Evolutionary conservation across 2,797 vertebrate genomes (phyloP), one percentile per base, ranked within the genome.

Genomic region (Fistularia tabacaria): DNA sequence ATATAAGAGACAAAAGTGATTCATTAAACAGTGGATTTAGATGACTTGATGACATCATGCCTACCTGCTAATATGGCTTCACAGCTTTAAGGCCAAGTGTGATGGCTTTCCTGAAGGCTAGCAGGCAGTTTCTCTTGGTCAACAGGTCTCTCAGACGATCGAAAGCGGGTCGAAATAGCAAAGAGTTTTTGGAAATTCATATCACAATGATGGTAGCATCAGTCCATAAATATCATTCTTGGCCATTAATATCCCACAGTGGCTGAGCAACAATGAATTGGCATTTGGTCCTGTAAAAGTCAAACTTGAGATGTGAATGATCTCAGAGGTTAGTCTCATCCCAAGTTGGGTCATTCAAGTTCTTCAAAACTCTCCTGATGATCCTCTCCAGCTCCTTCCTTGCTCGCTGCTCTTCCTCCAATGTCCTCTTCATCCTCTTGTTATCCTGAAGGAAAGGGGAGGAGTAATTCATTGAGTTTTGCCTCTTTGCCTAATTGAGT

Each of bases 261-360:
- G 46, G 46, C 7, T 0, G 42, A n/a, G 25, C 7, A 36, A 25
- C 25, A 25, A 25, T 25, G 25, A 5, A 25, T 25, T 25, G 48
- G 11, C 54, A 8, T 11, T 10, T 6, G 38, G 25, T 64, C 51
- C 0, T 50, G 60, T 43, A 6, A 47, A 54, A 62, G 59, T 76
- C 57, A 44, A 25, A 43, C 60, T 44, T 0, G 36, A 51, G 8
- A 9, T 38, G 36, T 3, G 1, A 0, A 10, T 6, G 15, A 13
- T 59, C 64, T 87, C 86, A 98, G 77, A 98, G 93, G 80, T 98
- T 99, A 14, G 96, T 99, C 90, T 99, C 96, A 37, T 99, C 95
- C 95, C 95, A 98, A 40, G 93, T 93, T 0, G 94, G 93, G 84
- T 98, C 96, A 1, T 97, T 95, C 92, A 96, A 91, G 84, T 86